Evolutionary conservation across 2,797 vertebrate genomes (phyloP), one percentile per base, ranked within the genome.

Genomic region (Florisuga fusca): DNA sequence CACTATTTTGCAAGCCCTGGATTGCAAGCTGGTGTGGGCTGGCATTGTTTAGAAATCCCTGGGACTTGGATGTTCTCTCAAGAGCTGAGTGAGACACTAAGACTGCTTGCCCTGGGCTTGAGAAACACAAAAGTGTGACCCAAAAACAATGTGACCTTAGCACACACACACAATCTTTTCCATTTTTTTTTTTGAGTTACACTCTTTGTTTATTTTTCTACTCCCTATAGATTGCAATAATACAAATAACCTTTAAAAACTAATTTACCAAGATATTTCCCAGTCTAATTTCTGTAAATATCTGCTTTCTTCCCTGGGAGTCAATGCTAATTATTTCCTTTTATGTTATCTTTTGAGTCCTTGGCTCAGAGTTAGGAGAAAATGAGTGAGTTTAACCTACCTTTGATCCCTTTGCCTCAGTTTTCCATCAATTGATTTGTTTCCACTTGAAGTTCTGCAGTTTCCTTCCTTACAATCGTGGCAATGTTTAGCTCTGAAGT

Each of bases 1-100:
- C 5, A 1, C 41, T 41, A 0, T 6, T 57, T 12, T 31, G 10
- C 34, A 43, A 63, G 38, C 3, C 0, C 34, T 46, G 3, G 71
- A 5, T 1, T 80, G 73, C 29, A 63, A 38, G 21, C 53, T 61
- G 67, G 10, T 8, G 14, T 23, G 23, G 57, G 21, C 50, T 71
- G 78, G 45, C 13, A 2, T 54, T 63, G 2, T 7, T 45, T 71
- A 31, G n/a, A 77, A 75, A 26, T 79, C 26, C 1, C 46, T 69
- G 79, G 55, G 41, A 34, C 46, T 78, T 36, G 21, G n/a, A 5
- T 10, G 8, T 17, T 62, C 34, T 58, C 67, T 61, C 25, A 45
- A 55, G 64, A 77, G 76, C 76, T 41, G 84, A 80, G 45, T 74
- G 50, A 61, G 57, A 22, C 34, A 18, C 9, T 34, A 48, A 41